A percentile compares a stretch with the other conserved stretches of the same genome.
These are phyloP conservation scores for Sinodicranocentrus sp. DNA, from an alignment of 2,888 invertebrate genomes.

Conservation along the genomic window DNA sequence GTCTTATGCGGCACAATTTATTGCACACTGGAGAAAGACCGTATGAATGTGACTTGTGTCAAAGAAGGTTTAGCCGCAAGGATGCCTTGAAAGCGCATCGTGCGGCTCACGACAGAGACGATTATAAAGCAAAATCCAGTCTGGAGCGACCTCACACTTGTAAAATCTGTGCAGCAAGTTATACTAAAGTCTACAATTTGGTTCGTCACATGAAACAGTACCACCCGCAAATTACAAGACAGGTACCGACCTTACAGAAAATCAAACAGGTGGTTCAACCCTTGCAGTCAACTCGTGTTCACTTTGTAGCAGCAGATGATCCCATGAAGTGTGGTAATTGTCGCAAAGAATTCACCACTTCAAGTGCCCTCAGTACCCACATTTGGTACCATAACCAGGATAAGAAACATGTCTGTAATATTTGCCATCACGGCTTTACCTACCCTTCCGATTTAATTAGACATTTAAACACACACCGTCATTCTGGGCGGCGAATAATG, in stretches of 20 bases:
- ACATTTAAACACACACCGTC: slow-evolving; percentile 49
- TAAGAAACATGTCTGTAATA: slow-evolving; percentile 53
- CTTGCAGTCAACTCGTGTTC: not conserved
- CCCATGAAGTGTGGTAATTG: slow-evolving; percentile 53
- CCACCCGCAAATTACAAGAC: slow-evolving; percentile 16
- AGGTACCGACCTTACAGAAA: not conserved
- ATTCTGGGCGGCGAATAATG: not conserved
- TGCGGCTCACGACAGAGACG: slow-evolving; percentile 52
- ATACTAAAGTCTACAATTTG: slow-evolving; percentile 62
- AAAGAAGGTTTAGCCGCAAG: slow-evolving; percentile 53
- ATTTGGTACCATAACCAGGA: slow-evolving; percentile 65
- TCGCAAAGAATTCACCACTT: slow-evolving; percentile 48
- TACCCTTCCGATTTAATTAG: slow-evolving; percentile 60
- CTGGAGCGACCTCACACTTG: slow-evolving; percentile 54
- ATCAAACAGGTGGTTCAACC: not conserved
- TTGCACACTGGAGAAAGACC: slow-evolving; percentile 66
- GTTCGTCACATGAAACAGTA: slow-evolving; percentile 56
- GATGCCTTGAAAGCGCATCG: slow-evolving; percentile 66
- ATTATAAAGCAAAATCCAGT: slow-evolving; percentile 24
- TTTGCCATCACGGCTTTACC: slow-evolving; percentile 65
- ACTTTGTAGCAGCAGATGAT: slow-evolving; percentile 17
- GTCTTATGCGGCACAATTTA: slow-evolving; percentile 66
- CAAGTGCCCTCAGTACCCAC: slow-evolving; percentile 63
- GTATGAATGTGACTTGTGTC: slow-evolving; percentile 58
- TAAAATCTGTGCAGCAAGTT: slow-evolving; percentile 45